Evolutionary conservation across 2,797 vertebrate species (phyloP).

Genomic region (Lepidocolaptes lacrymiger): DNA sequence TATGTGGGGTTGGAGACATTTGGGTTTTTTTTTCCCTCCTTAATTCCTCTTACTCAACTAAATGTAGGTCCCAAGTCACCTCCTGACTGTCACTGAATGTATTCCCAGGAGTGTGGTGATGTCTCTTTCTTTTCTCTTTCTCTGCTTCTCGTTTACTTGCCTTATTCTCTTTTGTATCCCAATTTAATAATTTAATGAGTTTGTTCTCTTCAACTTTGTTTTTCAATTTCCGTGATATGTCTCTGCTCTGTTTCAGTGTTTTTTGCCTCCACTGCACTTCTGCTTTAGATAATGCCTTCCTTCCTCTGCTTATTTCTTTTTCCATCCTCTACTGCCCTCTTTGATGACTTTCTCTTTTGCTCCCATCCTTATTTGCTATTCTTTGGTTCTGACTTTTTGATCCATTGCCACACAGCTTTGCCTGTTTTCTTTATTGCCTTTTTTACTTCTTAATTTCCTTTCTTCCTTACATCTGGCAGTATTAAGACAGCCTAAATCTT

Average conservation of each 20-base stretch:
- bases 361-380: not conserved
- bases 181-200: not conserved
- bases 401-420: not conserved
- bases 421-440: not conserved
- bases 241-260: not conserved
- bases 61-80: not conserved
- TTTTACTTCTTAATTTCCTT: slow-evolving; percentile 15
- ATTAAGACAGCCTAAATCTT: not conserved
- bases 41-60: not conserved
- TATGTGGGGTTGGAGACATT: not conserved
- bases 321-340: slow-evolving; percentile 13
- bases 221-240: not conserved
- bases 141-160: not conserved
- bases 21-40: not conserved
- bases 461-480: not conserved
- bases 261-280: not conserved
- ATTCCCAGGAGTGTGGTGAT: not conserved
- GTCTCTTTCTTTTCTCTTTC: not conserved
- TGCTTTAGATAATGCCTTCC: not conserved
- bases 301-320: slow-evolving; percentile 26
- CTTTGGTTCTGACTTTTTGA: slow-evolving; percentile 20
- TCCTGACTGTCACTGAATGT: not conserved
- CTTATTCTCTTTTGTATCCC: not conserved
- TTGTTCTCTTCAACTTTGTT: not conserved
- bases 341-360: slow-evolving; percentile 2